Conservation (phyloP, 2,888 invertebrate genomes). For the Oscheius sp. region DNA sequence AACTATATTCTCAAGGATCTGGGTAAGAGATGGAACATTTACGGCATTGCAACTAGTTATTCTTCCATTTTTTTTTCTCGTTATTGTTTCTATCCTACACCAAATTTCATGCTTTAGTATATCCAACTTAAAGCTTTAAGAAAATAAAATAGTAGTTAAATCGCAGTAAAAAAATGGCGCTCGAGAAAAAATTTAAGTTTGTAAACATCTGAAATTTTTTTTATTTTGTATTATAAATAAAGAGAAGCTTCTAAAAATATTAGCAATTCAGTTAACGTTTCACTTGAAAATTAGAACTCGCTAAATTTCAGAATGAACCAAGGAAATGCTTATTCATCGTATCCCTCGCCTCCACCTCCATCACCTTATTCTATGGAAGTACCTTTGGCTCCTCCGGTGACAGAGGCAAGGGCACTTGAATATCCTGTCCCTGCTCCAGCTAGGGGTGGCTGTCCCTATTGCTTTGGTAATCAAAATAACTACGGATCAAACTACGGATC, state of each 20-base stretch:
- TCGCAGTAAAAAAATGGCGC: too few relatives aligned
- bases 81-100: too few relatives aligned
- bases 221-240: too few relatives aligned
- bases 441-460: slow-evolving; percentile 28
- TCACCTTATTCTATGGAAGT: neutral
- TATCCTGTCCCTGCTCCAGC: neutral
- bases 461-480: slow-evolving; percentile 18
- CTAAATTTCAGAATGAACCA: slow-evolving; percentile 25
- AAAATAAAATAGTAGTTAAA: too few relatives aligned
- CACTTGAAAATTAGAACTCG: too few relatives aligned
- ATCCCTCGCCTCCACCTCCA: neutral
- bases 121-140: neutral
- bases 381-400: neutral
- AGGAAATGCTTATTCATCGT: neutral
- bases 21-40: neutral
- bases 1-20: slow-evolving; percentile 12
- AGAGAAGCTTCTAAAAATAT: too few relatives aligned
- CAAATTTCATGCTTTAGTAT: too few relatives aligned
- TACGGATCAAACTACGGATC: slow-evolving; percentile 3
- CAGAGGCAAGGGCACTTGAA: neutral
- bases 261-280: too few relatives aligned
- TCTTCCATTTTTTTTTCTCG: too few relatives aligned
- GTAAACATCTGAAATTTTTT: too few relatives aligned
- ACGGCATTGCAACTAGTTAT: neutral
- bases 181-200: too few relatives aligned